Conservation (phyloP, 1,140 invertebrate species). For the Zaprionus ornatus region DNA sequence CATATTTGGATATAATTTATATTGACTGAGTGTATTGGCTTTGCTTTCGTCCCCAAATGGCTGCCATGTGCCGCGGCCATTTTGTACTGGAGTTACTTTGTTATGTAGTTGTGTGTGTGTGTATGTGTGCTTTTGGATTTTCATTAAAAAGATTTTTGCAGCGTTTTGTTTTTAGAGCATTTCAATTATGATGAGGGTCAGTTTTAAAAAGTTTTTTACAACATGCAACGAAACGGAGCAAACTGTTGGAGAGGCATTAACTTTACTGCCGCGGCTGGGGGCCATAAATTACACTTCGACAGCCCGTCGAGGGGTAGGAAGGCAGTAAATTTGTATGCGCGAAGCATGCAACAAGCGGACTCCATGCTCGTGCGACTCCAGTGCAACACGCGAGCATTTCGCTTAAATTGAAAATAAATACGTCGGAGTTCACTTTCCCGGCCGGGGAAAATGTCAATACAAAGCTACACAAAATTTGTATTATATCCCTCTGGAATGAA, state of each 20-base stretch:
- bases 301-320: background rate
- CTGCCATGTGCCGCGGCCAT: constrained; percentile 26
- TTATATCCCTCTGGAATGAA: constrained; percentile 2
- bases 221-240: constrained; percentile 16
- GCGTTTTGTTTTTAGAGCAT: constrained; percentile 65
- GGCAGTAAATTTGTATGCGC: constrained; percentile 44
- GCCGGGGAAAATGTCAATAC: constrained; percentile 61
- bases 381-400: constrained; percentile 60
- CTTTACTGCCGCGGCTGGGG: constrained; percentile 57
- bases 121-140: constrained; percentile 8
- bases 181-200: constrained; percentile 78
- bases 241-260: constrained; percentile 58
- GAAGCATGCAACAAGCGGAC: constrained; percentile 61
- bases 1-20: constrained; percentile 39
- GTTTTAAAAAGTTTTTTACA: constrained; percentile 51
- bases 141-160: constrained; percentile 65
- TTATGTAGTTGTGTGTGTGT: background rate
- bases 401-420: constrained; percentile 79
- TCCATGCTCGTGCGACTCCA: background rate
- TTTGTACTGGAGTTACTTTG: background rate
- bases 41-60: constrained; percentile 44
- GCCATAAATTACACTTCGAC: constrained; percentile 64
- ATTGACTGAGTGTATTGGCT: constrained; percentile 49
- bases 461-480: constrained; percentile 36
- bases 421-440: constrained; percentile 23